Evolutionary conservation across 2,888 invertebrate genomes (phyloP).

Genomic region (Zele albiditarsus): DNA sequence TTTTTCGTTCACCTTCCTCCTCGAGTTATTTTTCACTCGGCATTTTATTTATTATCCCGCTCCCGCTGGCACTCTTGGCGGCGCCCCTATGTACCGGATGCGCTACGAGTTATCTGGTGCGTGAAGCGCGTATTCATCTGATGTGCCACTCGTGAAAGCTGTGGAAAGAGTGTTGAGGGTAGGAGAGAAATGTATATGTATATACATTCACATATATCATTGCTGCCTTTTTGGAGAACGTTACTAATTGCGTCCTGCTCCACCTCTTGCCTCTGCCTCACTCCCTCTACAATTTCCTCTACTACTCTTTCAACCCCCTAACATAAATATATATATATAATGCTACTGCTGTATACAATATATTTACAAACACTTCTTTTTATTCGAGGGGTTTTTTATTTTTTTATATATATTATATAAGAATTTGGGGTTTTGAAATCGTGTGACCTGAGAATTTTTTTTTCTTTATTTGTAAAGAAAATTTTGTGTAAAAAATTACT

Average conservation of each 20-base stretch:
- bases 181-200: slow-evolving; percentile 8
- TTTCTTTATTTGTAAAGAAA: too few species aligned
- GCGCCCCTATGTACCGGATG: slow-evolving; percentile 43
- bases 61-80: slow-evolving; percentile 49
- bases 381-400: not conserved
- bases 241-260: slow-evolving; percentile 59
- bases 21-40: slow-evolving; percentile 47
- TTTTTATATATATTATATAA: not conserved
- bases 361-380: not conserved
- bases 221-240: slow-evolving; percentile 52
- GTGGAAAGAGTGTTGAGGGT: slow-evolving; percentile 13
- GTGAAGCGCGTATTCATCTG: slow-evolving; percentile 63
- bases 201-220: slow-evolving; percentile 28
- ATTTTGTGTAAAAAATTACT: too few species aligned
- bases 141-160: slow-evolving; percentile 43
- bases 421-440: too few species aligned
- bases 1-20: slow-evolving; percentile 17
- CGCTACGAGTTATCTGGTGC: slow-evolving; percentile 59
- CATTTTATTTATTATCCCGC: slow-evolving; percentile 62
- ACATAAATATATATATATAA: slow-evolving; percentile 6
- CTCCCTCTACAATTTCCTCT: slow-evolving; percentile 22
- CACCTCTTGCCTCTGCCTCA: slow-evolving; percentile 21
- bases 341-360: not conserved
- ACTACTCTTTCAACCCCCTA: slow-evolving; percentile 9
- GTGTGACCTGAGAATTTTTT: not conserved